Evolutionary conservation across 2,888 invertebrate genomes (phyloP), one percentile per base, ranked within the genome.

Genomic region (Meliscaeva auricollis): DNA sequence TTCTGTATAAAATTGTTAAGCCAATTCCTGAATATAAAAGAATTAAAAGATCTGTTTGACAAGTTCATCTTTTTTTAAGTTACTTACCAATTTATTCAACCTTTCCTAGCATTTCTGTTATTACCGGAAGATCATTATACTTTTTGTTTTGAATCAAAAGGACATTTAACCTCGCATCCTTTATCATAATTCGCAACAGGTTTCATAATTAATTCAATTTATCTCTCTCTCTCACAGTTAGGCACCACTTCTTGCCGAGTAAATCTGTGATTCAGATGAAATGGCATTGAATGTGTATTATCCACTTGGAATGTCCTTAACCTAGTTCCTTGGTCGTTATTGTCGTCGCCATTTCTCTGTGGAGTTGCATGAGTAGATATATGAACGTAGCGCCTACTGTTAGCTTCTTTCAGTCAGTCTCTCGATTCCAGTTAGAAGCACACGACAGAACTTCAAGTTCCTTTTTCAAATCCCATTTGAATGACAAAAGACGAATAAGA

Each of bases 401-500:
- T 38, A 20, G 35, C 26, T 8, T 60, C 52, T 54, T 72, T 66
- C 46, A 54, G 50, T 35, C 41, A 70, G 58, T 60, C 20, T 76
- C 69, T 76, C 58, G 48, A 69, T 68, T 69, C 30, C 41, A 54
- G 54, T 54, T 46, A 64, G 17, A 41, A 41, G 22, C 68, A 62
- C 6, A n/a, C n/a, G 15, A 56, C 35, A 17, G n/a, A 60, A 15
- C 30, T 64, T 38, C 17, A 38, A 54, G 56, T 56, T 69, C 26
- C 38, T 32, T 46, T 62, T 35, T 20, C 56, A 44, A 54, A 83
- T 83, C 30, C 17, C 52, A 80, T 84, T 84, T 84, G 70, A 80
- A 80, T 84, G 80, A 84, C 84, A 80, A 84, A 80, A 74, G 80
- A 68, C 75, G 68, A 70, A 48, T 52, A 75, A 78, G 73, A 78